Percentiles rank a stretch among this genome's conserved stretches.
phyloP scores from a whole-genome alignment of 2,113 vertebrate genomes.

The Chaetodon auriga region DNA sequence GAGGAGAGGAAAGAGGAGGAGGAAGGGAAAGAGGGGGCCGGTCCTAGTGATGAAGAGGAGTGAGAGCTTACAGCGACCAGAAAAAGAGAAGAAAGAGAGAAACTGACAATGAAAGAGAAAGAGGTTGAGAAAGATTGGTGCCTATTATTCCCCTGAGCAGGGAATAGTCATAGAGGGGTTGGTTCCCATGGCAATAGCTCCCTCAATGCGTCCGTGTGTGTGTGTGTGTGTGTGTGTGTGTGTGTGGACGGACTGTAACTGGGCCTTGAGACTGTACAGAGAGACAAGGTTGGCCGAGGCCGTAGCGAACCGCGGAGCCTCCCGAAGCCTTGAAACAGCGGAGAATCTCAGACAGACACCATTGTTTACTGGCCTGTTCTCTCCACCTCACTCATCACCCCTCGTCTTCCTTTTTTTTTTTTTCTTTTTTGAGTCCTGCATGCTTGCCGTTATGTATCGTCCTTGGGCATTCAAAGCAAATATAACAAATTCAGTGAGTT shows the following conservation, averaged over 20 bases:
- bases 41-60: conserved; percentile 25
- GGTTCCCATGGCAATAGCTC: conserved; percentile 88
- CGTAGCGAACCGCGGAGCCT: conserved; percentile 14
- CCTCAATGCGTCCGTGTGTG: conserved; percentile 35
- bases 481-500: conserved; percentile 47
- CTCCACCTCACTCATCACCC: conserved; percentile 30
- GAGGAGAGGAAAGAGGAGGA: conserved; percentile 3
- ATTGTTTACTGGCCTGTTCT: conserved; percentile 46
- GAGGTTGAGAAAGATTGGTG: conserved; percentile 77
- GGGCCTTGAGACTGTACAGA: conserved; percentile 63
- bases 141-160: conserved; percentile 84
- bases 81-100: conserved; percentile 40
- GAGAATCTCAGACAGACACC: conserved; percentile 44
- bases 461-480: conserved; percentile 64
- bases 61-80: conserved; percentile 23
- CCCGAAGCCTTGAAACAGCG: conserved; percentile 51
- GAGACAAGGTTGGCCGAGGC: conserved; percentile 56
- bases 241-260: conserved; percentile 33
- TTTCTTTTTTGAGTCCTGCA: neutral
- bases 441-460: conserved; percentile 15
- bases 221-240: conserved; percentile 47
- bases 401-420: conserved; percentile 12
- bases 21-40: conserved; percentile 2
- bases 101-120: conserved; percentile 61
- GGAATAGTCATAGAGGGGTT: conserved; percentile 81